Conservation (phyloP, 2,113 vertebrate species). For the Spea bombifrons region DNA sequence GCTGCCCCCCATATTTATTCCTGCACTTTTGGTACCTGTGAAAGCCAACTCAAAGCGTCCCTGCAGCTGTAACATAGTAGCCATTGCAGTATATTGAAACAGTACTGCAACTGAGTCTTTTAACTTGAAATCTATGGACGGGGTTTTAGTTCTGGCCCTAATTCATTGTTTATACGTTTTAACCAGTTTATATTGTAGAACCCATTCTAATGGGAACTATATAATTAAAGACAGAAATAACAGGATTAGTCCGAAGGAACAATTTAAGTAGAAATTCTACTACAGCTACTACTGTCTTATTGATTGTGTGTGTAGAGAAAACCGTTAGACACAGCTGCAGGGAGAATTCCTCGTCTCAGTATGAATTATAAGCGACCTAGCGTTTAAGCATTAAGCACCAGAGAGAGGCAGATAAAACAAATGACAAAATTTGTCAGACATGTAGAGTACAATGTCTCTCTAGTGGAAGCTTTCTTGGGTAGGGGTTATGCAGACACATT, state of each 20-base stretch:
- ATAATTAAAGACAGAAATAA: slow-evolving; percentile 10
- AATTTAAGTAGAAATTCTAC: slow-evolving; percentile 1
- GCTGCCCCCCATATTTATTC: no score
- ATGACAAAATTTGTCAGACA: slow-evolving; percentile 33
- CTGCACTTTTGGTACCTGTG: no score
- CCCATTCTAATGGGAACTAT: neutral
- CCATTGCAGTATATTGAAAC: no score
- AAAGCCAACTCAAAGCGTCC: no score
- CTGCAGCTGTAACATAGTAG: no score
- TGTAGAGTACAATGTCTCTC: slow-evolving; percentile 12
- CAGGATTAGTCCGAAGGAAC: neutral
- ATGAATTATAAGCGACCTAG: slow-evolving; percentile 26
- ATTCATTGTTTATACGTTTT: neutral
- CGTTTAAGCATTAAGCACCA: slow-evolving; percentile 38
- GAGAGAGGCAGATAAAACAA: slow-evolving; percentile 27
- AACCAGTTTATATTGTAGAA: neutral
- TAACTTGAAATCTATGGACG: no score
- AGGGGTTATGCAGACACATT: slow-evolving; percentile 15
- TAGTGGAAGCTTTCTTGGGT: slow-evolving; percentile 16
- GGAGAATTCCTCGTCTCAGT: slow-evolving; percentile 20
- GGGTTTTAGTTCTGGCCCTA: no score
- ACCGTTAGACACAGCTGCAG: slow-evolving; percentile 32
- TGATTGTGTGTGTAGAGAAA: slow-evolving; percentile 19
- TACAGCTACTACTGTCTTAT: slow-evolving; percentile 38
- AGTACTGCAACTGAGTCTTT: no score